phyloP scores from a whole-genome alignment of 2,113 vertebrate genomes.

The western clawed frog (Xenopus tropicalis) region UCB_Xtro_10.0 CM004447.2:65162001-65162500 shows the following conservation, averaged over 20 bases:
- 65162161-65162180: slow-evolving; percentile 71
- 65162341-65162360: slow-evolving; percentile 22
- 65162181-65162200: slow-evolving; percentile 75
- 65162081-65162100: slow-evolving; percentile 51
- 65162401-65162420: too few species aligned
- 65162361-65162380: slow-evolving; percentile 26
- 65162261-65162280: slow-evolving; percentile 92
- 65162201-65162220: slow-evolving; percentile 81
- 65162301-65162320: slow-evolving; percentile 78
- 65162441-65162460: too few species aligned
- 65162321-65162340: slow-evolving; percentile 60
- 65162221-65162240: slow-evolving; percentile 74
- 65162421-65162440: background rate
- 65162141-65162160: slow-evolving; percentile 66
- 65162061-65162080: slow-evolving; percentile 60
- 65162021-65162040: slow-evolving; percentile 49
- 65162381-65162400: background rate
- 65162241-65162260: slow-evolving; percentile 84
- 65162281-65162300: slow-evolving; percentile 73
- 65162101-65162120: slow-evolving; percentile 55
- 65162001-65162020: slow-evolving; percentile 46
- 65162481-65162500: too few species aligned
- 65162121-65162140: slow-evolving; percentile 64
- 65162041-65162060: slow-evolving; percentile 52
- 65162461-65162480: too few species aligned